Base-by-base conservation (phyloP, 2,113 vertebrate species). In the Cephalopterus ornatus region DNA sequence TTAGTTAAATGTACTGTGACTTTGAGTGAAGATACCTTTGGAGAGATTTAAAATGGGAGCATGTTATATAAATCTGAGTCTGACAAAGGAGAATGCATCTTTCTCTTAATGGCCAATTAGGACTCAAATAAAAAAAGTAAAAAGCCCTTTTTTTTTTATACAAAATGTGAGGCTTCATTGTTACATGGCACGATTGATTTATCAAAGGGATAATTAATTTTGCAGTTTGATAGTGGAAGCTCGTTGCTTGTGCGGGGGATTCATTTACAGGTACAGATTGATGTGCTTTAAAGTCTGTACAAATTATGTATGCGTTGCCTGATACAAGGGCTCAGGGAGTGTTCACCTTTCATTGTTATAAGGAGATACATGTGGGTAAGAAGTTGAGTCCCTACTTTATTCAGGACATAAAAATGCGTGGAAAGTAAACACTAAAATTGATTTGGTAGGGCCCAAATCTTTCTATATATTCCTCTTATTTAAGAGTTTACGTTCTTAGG, bases 1-100 rank as follows among this genome's bases (percentile, higher is more conserved):
- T 96, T 95, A 94, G 91, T 94, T 96, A 95, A 98, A 94, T 62
- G 91, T 80, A 49, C 70, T 89, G 81, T 95, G 96, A 89, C 85
- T 41, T 39, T 96, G 96, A 97, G 59, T 49, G 96, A 95, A 93
- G 89, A 84, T 73, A 84, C 46, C 59, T 73, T 65, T 28, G 41
- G 77, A 70, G 66, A n/a, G 35, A 28, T 82, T 85, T 79, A 67
- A 89, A 88, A 72, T 7, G 18, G 65, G 70, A 79, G n/a, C 33
- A 24, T 13, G 62, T 63, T 70, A 8, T 71, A 80, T 66, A 68
- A 92, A 80, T 61, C 77, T 8, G 26, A 66, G 47, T 42, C 47
- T 30, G 16, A 66, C 59, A 95, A 86, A 88, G 37, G 30, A 81
- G 81, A 80, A 16, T 78, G 12, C n/a, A 27, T 35, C 52, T 26